Base-by-base conservation (phyloP, 35 echinoderm and acorn worm species). In the Strongylocentrotus purpuratus region DNA sequence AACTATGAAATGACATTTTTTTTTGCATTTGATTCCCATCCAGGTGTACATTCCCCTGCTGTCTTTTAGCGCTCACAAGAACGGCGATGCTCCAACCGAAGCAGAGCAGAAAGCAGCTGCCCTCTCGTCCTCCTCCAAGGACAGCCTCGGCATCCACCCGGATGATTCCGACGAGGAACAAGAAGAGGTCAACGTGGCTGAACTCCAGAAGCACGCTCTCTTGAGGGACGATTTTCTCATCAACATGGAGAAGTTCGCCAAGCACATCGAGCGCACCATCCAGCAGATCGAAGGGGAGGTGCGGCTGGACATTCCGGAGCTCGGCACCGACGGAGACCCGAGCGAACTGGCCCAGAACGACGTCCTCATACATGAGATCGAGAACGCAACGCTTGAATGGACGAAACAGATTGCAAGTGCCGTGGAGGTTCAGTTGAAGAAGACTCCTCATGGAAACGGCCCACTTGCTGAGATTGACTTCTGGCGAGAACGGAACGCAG, bases 171-270 rank as follows among this genome's bases (percentile, higher is more conserved):
- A 95, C 32, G 95, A 85, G 18, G 89, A 95, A 61, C 41, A 96
- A 18, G 95, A 94, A 33, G 61, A 98, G 48, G 46, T 96, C 28
- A 97, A 99, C 35, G 48, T 96, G 20, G 96, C 94, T 4, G 97
- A 98, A 86, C 95, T 95, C 31, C 95, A 95, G 47, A 95, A 99
- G 15, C 92, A 94, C 11, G 96, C 98, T 17, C 94, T 97, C 59
- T 96, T 99, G 18, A 85, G 97, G 48, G 98, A 99, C 88, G 98
- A 99, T 47, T 99, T 99, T 94, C 96, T 99, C 32, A 99, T 99
- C 95, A 99, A 99, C 94, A 99, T 99, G 98, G 96, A 98, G 86
- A 99, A 99, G 93, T 99, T 99, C 95, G 97, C 97, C 31, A 96
- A 88, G 20, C 98, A 99, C 95, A 98, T 98, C 47, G 93, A 94